Evolutionary conservation across 2,888 invertebrate genomes (phyloP), one percentile per base, ranked within the genome.

Genomic region (Mythimna impura): DNA sequence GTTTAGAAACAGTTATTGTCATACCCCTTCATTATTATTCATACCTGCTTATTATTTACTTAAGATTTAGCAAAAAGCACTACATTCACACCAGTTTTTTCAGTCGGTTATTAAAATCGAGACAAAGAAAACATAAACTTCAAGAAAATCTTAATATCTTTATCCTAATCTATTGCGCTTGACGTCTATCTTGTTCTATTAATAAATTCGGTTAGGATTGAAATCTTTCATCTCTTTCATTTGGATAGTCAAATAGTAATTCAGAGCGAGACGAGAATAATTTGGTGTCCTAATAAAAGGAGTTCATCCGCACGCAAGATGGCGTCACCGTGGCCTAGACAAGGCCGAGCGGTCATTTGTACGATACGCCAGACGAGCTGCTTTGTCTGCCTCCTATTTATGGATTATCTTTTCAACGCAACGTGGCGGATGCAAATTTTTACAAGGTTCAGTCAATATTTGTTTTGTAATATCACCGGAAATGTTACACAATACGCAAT

Each of bases 311-410:
- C 92, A 93, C 92, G 90, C 92, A 92, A 93, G 92, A 95, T 96
- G 96, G 95, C 96, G 96, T 96, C 96, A 95, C 91, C 93, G 92
- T 92, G 96, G 95, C 96, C 96, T 96, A 96, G 96, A 95, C 96
- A 96, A 96, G 96, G 96, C 95, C 96, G 96, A 92, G 91, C 95
- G 95, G 95, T 94, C 95, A 93, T 94, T 95, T 93, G 89, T 93
- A 94, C 93, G 91, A 90, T 92, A 94, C 93, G 92, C 92, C 94
- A 94, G 94, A 94, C 93, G 89, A 89, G 81, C 84, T 88, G 89
- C 93, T 92, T 93, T 94, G 94, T 94, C 91, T 92, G 91, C 83
- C 83, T 87, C 80, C 85, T 90, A 89, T 87, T 89, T 89, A 89
- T 88, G 85, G 84, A 89, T 87, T 87, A 87, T 85, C 80, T 84